A percentile compares a stretch with the other conserved stretches of the same genome.
Evolutionary conservation across 2,888 invertebrate genomes (phyloP).

Genomic region (Neocrepidodera transversa): DNA sequence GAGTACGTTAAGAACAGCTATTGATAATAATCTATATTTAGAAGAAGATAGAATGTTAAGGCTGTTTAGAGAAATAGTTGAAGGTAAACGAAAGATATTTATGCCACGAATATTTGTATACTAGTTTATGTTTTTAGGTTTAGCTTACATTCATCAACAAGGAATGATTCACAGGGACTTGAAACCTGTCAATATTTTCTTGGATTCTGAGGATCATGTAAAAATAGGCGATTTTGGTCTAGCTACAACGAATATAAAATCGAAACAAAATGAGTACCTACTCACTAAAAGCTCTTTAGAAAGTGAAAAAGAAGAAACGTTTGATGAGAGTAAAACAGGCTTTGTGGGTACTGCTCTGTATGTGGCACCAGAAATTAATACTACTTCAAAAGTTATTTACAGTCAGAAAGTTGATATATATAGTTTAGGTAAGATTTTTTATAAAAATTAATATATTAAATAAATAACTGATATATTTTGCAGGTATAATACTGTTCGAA

Average conservation of each 20-base stretch:
- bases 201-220: slow-evolving; percentile 92
- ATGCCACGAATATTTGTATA: not conserved
- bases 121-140: slow-evolving; percentile 53
- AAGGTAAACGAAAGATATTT: slow-evolving; percentile 64
- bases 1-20: slow-evolving; percentile 87
- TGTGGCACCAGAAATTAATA: slow-evolving; percentile 90
- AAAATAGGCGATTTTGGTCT: slow-evolving; percentile 99
- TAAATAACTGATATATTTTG: slow-evolving; percentile 52
- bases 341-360: slow-evolving; percentile 95
- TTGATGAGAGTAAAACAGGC: slow-evolving; percentile 70
- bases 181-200: slow-evolving; percentile 92
- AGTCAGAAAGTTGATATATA: slow-evolving; percentile 84
- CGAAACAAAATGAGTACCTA: slow-evolving; percentile 47
- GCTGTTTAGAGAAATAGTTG: slow-evolving; percentile 92
- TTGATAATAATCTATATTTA: slow-evolving; percentile 79
- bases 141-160: slow-evolving; percentile 92
- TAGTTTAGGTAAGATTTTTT: slow-evolving; percentile 66
- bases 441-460: slow-evolving; percentile 1
- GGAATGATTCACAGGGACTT: slow-evolving; percentile 87
- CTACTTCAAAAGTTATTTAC: slow-evolving; percentile 75
- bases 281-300: slow-evolving; percentile 48
- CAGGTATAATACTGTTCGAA: slow-evolving; percentile 91
- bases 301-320: slow-evolving; percentile 51
- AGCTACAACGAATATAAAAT: slow-evolving; percentile 77
- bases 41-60: slow-evolving; percentile 88